phyloP scores from a whole-genome alignment of 2,113 vertebrate species.

The Manacus vitellinus region DNA sequence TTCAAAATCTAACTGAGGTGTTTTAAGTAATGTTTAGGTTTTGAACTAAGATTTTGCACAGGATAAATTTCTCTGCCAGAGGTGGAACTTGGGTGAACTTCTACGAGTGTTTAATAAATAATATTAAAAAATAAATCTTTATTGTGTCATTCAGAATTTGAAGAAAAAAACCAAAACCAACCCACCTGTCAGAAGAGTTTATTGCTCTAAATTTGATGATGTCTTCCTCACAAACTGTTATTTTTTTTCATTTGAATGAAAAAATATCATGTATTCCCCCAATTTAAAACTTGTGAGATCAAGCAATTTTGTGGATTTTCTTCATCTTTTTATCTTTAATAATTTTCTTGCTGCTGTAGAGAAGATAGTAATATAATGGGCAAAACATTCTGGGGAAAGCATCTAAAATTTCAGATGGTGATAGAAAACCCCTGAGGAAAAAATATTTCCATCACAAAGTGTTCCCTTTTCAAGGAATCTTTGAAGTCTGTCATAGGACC shows the following conservation, averaged over 20 bases:
- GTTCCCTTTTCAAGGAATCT: constrained; percentile 64
- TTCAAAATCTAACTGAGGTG: background rate
- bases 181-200: background rate
- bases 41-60: background rate
- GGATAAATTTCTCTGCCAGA: background rate
- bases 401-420: constrained; percentile 66
- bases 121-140: background rate
- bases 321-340: constrained; percentile 37
- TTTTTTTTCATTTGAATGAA: background rate
- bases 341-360: constrained; percentile 37
- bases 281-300: background rate
- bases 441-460: constrained; percentile 80
- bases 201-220: background rate
- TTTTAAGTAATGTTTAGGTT: background rate
- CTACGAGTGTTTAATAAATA: background rate
- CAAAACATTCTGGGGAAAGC: constrained; percentile 62
- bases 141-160: background rate
- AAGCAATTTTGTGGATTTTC: constrained; percentile 31
- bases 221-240: background rate
- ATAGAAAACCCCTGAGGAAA: constrained; percentile 62
- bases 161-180: background rate
- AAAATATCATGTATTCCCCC: background rate
- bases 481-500: constrained; percentile 74
- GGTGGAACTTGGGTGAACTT: background rate
- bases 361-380: constrained; percentile 35